A percentile compares a stretch with the other conserved stretches of the same genome.
phyloP scores from a whole-genome alignment of 1,140 invertebrate genomes.

The Stegodyphus dumicola region DNA sequence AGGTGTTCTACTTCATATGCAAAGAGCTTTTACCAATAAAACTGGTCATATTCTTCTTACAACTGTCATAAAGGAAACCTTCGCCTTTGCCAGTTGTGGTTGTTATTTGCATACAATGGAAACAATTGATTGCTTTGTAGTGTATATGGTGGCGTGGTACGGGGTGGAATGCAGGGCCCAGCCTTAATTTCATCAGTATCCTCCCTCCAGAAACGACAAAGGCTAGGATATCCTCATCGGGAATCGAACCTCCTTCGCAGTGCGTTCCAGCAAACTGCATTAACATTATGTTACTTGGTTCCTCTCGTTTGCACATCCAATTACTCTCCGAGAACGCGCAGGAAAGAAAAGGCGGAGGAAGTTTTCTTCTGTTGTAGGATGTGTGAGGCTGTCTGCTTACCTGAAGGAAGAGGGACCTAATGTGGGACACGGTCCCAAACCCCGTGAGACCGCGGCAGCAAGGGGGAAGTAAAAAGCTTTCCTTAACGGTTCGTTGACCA shows the following conservation, averaged over 20 bases:
- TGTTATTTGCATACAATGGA: background rate
- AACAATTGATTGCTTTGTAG: background rate
- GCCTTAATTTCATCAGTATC: conserved; percentile 29
- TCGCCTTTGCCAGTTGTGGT: no score
- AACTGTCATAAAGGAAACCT: no score
- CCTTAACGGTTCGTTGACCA: conserved; percentile 51
- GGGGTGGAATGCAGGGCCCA: conserved; percentile 5
- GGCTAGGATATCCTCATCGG: conserved; percentile 38
- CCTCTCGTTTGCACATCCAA: conserved; percentile 50
- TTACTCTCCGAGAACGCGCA: background rate
- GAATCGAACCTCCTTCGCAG: conserved; percentile 42
- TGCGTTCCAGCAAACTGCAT: conserved; percentile 34
- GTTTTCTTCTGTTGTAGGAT: background rate
- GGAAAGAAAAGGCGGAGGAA: conserved; percentile 9
- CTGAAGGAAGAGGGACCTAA: conserved; percentile 18
- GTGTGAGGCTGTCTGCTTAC: background rate
- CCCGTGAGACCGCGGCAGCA: background rate
- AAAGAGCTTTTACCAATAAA: no score
- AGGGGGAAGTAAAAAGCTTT: conserved; percentile 1
- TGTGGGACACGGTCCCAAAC: background rate
- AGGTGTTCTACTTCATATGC: no score
- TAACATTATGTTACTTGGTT: conserved; percentile 31
- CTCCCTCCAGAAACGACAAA: conserved; percentile 9
- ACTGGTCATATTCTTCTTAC: no score
- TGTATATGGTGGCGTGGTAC: background rate